These are phyloP conservation scores for Mormyrus proboscirostris DNA, from an alignment of 2,797 vertebrate genomes.

Conservation along the genomic window DNA sequence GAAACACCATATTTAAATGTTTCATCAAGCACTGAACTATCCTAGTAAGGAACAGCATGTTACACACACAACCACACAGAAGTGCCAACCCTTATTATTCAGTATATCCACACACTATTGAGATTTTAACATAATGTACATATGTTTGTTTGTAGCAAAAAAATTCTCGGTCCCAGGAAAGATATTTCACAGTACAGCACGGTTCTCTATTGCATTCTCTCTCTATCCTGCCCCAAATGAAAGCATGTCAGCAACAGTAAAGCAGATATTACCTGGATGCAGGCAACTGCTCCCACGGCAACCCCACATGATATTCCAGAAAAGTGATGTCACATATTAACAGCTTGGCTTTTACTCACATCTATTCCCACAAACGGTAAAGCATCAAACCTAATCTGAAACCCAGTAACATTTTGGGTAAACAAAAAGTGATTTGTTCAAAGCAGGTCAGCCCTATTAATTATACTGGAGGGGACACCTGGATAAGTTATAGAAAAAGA, in stretches of 20 bases:
- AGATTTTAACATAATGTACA: neutral
- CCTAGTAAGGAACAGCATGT: neutral
- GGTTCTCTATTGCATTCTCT: neutral
- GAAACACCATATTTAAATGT: neutral
- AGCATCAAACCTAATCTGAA: neutral
- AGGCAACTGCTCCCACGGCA: neutral
- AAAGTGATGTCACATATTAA: neutral
- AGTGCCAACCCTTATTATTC: neutral
- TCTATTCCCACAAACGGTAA: neutral
- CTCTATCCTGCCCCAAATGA: neutral
- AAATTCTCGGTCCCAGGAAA: neutral
- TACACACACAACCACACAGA: neutral
- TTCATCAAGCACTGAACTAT: neutral
- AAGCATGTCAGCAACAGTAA: neutral
- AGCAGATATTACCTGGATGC: neutral
- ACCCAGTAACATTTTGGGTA: neutral
- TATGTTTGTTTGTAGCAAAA: neutral
- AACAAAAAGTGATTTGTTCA: neutral
- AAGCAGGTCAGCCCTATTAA: neutral
- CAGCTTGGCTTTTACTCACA: neutral
- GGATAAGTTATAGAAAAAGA: neutral
- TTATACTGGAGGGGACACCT: neutral
- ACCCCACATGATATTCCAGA: neutral
- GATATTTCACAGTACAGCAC: neutral
- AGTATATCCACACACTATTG: neutral